A percentile compares a stretch with the other conserved stretches of the same genome.
phyloP scores from a whole-genome alignment of 2,113 vertebrate genomes.

The Campylorhamphus procurvoides region DNA sequence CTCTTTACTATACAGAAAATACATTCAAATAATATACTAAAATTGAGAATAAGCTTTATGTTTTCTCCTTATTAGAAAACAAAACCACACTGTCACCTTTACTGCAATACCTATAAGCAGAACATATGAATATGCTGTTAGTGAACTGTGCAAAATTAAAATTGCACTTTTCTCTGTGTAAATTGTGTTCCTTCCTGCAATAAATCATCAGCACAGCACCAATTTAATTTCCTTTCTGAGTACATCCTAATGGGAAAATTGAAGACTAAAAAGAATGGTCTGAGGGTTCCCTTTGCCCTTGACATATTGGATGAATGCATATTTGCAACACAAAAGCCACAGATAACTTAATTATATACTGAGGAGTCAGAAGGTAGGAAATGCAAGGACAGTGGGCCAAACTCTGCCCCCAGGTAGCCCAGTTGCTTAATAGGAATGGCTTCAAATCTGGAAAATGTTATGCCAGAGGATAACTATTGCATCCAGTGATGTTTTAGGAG shows the following conservation, averaged over 20 bases:
- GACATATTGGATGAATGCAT: background rate
- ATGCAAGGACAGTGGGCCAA: background rate
- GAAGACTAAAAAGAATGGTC: slow-evolving; percentile 5
- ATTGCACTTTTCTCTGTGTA: slow-evolving; percentile 42
- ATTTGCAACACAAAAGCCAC: slow-evolving; percentile 29
- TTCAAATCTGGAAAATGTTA: background rate
- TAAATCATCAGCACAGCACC: slow-evolving; percentile 49
- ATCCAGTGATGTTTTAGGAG: background rate
- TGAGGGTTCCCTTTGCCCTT: background rate
- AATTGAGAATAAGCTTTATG: background rate
- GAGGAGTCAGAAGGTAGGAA: background rate
- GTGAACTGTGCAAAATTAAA: slow-evolving; percentile 64
- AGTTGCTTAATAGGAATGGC: background rate
- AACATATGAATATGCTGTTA: slow-evolving; percentile 39
- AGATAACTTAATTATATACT: background rate
- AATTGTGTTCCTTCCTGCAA: slow-evolving; percentile 26
- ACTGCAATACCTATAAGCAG: slow-evolving; percentile 19
- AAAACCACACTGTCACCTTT: slow-evolving; percentile 1
- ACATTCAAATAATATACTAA: background rate
- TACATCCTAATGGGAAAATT: slow-evolving; percentile 47
- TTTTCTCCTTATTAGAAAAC: slow-evolving; percentile 15
- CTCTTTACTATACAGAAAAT: background rate
- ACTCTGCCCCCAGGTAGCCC: background rate
- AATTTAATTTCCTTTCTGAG: slow-evolving; percentile 54
- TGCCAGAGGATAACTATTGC: background rate